Evolutionary conservation across 1,140 invertebrate genomes (phyloP).

Genomic region (Eumaeus atala): DNA sequence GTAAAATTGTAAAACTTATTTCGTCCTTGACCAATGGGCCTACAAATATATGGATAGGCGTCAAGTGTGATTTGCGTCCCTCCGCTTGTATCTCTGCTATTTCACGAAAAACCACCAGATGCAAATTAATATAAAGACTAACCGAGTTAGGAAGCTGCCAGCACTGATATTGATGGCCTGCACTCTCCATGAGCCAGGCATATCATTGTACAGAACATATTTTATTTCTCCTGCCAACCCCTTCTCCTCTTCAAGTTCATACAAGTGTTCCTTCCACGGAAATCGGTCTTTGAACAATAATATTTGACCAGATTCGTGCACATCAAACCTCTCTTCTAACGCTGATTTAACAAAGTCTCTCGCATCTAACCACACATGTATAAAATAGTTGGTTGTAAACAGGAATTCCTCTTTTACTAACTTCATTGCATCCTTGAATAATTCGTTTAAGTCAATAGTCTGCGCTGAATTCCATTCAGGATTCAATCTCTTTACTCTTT

Average conservation of each 20-base stretch:
- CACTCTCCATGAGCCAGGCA: slow-evolving; percentile 82
- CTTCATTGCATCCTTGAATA: slow-evolving; percentile 85
- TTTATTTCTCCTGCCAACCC: slow-evolving; percentile 80
- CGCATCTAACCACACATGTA: slow-evolving; percentile 88
- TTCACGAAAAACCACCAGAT: too few relatives aligned
- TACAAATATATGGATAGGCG: not conserved
- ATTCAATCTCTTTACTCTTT: slow-evolving; percentile 86
- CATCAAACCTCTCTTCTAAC: slow-evolving; percentile 79
- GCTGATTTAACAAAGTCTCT: slow-evolving; percentile 82
- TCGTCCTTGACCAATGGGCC: not conserved
- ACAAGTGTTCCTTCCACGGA: slow-evolving; percentile 94
- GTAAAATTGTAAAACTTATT: too few relatives aligned
- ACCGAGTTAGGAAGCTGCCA: slow-evolving; percentile 88
- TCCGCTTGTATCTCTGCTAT: slow-evolving; percentile 1
- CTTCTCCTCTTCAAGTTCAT: slow-evolving; percentile 85
- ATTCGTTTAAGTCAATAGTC: slow-evolving; percentile 71
- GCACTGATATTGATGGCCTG: slow-evolving; percentile 84
- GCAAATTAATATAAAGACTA: slow-evolving; percentile 26
- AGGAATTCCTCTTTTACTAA: slow-evolving; percentile 89
- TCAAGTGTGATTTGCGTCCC: not conserved
- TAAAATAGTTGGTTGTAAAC: slow-evolving; percentile 81
- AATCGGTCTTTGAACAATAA: slow-evolving; percentile 80
- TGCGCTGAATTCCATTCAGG: slow-evolving; percentile 88
- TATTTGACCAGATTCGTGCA: slow-evolving; percentile 84
- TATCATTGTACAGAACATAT: slow-evolving; percentile 84